Conservation (phyloP, 2,888 invertebrate genomes). For the Lepidonotus clava region DNA sequence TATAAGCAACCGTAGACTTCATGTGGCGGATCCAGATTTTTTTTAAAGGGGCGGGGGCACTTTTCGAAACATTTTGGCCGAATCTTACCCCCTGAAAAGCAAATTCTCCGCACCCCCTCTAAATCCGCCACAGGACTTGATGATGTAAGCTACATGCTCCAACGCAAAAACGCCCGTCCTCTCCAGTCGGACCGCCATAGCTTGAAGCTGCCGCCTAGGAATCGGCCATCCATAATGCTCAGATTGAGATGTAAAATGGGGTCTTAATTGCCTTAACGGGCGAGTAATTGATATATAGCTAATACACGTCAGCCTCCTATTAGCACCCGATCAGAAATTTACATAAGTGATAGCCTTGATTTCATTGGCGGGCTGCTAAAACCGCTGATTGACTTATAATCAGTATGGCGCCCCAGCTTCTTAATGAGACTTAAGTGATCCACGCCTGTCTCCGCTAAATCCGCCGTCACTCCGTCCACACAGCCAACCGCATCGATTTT, state of each 20-base stretch:
- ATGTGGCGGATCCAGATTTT: too few relatives aligned
- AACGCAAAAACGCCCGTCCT: too few relatives aligned
- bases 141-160: too few relatives aligned
- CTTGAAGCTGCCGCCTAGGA: background rate
- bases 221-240: constrained; percentile 9
- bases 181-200: too few relatives aligned
- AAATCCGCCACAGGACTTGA: too few relatives aligned
- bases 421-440: constrained; percentile 47
- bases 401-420: constrained; percentile 7
- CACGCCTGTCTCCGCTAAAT: background rate
- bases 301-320: constrained; percentile 24
- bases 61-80: too few relatives aligned
- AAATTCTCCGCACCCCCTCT: too few relatives aligned
- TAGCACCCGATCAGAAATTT: constrained; percentile 34
- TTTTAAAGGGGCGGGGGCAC: too few relatives aligned
- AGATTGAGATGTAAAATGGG: constrained; percentile 40
- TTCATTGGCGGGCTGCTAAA: constrained; percentile 11
- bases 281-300: constrained; percentile 47
- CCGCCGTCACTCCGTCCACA: constrained; percentile 6
- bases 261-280: constrained; percentile 33
- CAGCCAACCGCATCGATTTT: constrained; percentile 20
- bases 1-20: too few relatives aligned
- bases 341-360: constrained; percentile 37
- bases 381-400: constrained; percentile 40
- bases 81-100: too few relatives aligned